Base-by-base conservation (phyloP, 2,113 vertebrate species). In the Strigops habroptila region DNA sequence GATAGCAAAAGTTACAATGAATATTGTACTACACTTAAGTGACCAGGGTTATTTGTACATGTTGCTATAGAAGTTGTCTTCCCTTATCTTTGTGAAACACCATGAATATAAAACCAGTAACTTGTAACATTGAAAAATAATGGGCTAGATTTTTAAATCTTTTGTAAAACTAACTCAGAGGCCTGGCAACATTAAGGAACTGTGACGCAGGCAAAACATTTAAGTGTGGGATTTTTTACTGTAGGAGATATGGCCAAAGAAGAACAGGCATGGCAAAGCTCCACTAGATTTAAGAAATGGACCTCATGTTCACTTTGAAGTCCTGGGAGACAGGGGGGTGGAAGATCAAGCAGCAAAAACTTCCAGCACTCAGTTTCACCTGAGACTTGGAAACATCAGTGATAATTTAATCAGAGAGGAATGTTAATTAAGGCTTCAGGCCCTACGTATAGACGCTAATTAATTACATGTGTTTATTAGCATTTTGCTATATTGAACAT, bases 361-460 rank as follows among this genome's bases (percentile, higher is more conserved):
- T 91, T 94, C 95, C 10, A 22, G 92, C 75, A 81, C 60, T 94
- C 35, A 70, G 93, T 93, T 88, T 96, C 97, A 95, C 84, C 71
- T 93, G 86, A 97, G 95, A 84, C 91, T 97, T 97, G 83, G 95
- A 97, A 86, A 91, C 83, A 48, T 81, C 91, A 85, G 91, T 95
- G 96, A 89, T 75, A 95, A 82, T 90, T 96, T 97, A 96, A 96
- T 97, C 86, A 92, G 73, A 62, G 77, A 91, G 76, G 88, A 97
- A 97, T 97, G 87, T 91, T 96, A 97, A 97, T 88, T 95, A 96
- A 93, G 62, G 70, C 90, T 87, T 84, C 37, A 65, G 95, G 90
- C 90, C 48, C 76, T 90, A 55, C 5, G 9, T 89, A 85, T 85
- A 74, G 81, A 87, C 6, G 52, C 51, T 95, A 95, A 96, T 97